Conservation (phyloP, 1,140 invertebrate species). For the Trypoxylus dichotomus region DNA sequence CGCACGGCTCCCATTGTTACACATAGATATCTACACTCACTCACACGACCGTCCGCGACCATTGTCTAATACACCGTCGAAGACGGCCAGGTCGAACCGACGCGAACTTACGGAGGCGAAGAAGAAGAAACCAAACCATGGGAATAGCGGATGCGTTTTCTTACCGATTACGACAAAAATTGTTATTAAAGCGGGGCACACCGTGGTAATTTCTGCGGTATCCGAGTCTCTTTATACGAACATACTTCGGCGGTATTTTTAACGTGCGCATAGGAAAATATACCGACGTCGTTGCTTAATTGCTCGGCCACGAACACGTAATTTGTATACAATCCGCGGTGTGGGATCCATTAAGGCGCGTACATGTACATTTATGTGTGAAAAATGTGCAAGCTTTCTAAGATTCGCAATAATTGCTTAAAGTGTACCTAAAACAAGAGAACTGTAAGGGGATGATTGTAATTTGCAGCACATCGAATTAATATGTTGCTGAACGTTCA, state of each 20-base stretch:
- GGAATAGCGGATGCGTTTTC: constrained; percentile 33
- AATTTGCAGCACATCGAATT: not conserved
- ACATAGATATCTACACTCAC: constrained; percentile 7
- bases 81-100: not conserved
- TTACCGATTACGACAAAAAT: constrained; percentile 26
- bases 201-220: constrained; percentile 26
- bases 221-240: not conserved
- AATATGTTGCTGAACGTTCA: not conserved
- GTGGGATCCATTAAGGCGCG: not conserved
- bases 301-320: constrained; percentile 11
- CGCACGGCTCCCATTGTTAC: constrained; percentile 39
- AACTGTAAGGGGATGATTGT: too few relatives aligned
- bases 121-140: constrained; percentile 8
- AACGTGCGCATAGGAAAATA: not conserved
- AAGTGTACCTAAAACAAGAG: not conserved
- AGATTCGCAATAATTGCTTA: not conserved
- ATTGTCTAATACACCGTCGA: constrained; percentile 30
- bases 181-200: constrained; percentile 26
- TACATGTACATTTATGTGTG: not conserved
- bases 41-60: constrained; percentile 18
- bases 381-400: not conserved
- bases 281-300: not conserved
- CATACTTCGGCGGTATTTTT: not conserved
- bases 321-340: constrained; percentile 6
- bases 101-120: not conserved